Evolutionary conservation across 1,140 invertebrate species (phyloP).

Genomic region (Caerostris darwini): DNA sequence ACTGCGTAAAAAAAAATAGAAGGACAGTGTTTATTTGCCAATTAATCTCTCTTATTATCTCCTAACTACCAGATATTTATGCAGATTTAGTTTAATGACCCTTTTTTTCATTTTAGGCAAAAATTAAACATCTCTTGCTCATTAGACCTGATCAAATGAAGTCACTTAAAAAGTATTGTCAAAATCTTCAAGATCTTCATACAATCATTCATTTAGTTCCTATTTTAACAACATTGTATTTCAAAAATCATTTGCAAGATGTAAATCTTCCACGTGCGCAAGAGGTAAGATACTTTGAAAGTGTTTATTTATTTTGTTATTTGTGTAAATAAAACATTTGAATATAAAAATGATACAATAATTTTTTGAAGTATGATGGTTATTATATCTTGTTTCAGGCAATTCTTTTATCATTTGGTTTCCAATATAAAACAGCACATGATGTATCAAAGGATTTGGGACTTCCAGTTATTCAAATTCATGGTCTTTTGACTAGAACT

Average conservation of each 20-base stretch:
- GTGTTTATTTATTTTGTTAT: too few species aligned
- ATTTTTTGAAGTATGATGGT: too few species aligned
- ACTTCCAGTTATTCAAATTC: conserved; percentile 90
- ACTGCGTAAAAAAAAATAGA: too few species aligned
- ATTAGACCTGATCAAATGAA: conserved; percentile 93
- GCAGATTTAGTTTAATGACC: too few species aligned
- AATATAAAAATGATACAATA: too few species aligned
- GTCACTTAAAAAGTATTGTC: conserved; percentile 93
- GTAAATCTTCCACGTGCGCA: conserved; percentile 90
- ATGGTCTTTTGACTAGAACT: conserved; percentile 92
- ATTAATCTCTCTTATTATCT: too few species aligned
- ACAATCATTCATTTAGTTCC: conserved; percentile 95
- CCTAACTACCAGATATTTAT: too few species aligned
- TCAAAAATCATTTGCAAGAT: conserved; percentile 87
- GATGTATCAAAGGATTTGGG: conserved; percentile 90
- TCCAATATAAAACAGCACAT: conserved; percentile 96
- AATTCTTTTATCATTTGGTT: conserved; percentile 93
- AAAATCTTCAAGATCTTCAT: conserved; percentile 97
- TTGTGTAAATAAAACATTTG: too few species aligned
- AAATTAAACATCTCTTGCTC: too few species aligned
- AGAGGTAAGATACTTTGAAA: conserved; percentile 84
- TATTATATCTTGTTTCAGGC: conserved; percentile 84
- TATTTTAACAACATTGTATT: conserved; percentile 89
- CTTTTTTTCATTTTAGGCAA: too few species aligned
- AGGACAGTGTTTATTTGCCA: too few species aligned